Evolutionary conservation across 1,140 invertebrate genomes (phyloP).

Genomic region (Zaprionus lachaisei): DNA sequence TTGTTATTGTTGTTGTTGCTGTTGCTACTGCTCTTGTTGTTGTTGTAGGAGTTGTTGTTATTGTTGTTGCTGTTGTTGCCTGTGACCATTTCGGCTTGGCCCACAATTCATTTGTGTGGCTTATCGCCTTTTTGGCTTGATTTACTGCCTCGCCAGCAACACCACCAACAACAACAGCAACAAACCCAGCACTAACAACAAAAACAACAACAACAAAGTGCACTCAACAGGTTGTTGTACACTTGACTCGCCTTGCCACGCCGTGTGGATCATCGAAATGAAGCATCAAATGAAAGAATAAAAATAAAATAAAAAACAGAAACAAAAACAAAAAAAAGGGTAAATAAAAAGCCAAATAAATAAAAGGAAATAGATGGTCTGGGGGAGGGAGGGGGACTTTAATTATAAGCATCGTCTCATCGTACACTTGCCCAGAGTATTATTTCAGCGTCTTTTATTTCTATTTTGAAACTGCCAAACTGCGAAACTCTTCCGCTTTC

Average conservation of each 20-base stretch:
- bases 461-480: neutral
- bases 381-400: neutral
- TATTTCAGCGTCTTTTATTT: slow-evolving; percentile 11
- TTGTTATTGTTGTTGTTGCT: too few species aligned
- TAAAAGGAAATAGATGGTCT: neutral
- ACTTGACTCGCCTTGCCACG: slow-evolving; percentile 26
- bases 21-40: neutral
- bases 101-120: slow-evolving; percentile 72
- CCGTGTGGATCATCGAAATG: neutral
- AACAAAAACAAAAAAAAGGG: neutral
- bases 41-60: slow-evolving; percentile 7
- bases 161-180: slow-evolving; percentile 58
- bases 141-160: slow-evolving; percentile 66
- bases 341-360: slow-evolving; percentile 6
- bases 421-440: slow-evolving; percentile 5
- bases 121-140: slow-evolving; percentile 80
- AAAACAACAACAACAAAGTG: slow-evolving; percentile 51
- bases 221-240: slow-evolving; percentile 52
- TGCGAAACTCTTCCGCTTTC: slow-evolving; percentile 20
- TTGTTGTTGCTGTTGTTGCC: slow-evolving; percentile 30
- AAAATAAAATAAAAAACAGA: slow-evolving; percentile 1
- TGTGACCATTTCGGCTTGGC: slow-evolving; percentile 64
- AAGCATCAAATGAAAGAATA: neutral
- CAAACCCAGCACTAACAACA: slow-evolving; percentile 17
- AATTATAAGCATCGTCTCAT: slow-evolving; percentile 22